Base-by-base conservation (phyloP, 2,113 vertebrate species). In the Galemys pyrenaicus region DNA sequence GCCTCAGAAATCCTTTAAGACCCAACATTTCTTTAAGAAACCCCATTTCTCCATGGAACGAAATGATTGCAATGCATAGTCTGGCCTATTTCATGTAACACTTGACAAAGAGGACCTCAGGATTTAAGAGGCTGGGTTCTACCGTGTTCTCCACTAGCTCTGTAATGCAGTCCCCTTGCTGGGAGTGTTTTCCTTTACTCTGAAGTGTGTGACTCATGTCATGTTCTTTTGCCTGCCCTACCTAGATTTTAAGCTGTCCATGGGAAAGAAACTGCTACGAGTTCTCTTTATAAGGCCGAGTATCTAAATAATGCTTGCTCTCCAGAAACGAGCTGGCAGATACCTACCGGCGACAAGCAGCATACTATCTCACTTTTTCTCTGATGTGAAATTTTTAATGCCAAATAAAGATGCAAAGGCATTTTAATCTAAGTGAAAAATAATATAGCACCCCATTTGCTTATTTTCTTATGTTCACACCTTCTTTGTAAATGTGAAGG, bases 1-100 rank as follows among this genome's bases (percentile, higher is more conserved):
- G 49, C 15, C 32, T 70, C 70, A 44, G 79, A 95, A 96, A 94
- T 83, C 80, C 56, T 95, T 84, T 46, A 44, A 90, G 65, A 84
- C 30, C 41, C 28, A 84, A 37, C 26, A n/a, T n/a, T n/a, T n/a
- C n/a, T n/a, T n/a, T n/a, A n/a, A n/a, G n/a, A n/a, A n/a, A n/a
- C n/a, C n/a, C n/a, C n/a, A n/a, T n/a, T n/a, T n/a, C 60, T 90
- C 30, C 60, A 49, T 19, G 44, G 93, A 80, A 58, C 30, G 26
- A 41, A 87, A 51, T 19, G 64, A 35, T 22, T 65, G 28, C 10
- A 75, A 49, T 46, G 44, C 16, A 17, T 13, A 30, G 46, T 73
- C 56, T 95, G 86, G 78, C 49, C 24, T 80, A 9, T 82, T 91
- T 92, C 60, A 67, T 51, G 22, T 9, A 11, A 35, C 64, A 77